Conservation (phyloP, 2,888 invertebrate species). For the Cerastis leucographa region DNA sequence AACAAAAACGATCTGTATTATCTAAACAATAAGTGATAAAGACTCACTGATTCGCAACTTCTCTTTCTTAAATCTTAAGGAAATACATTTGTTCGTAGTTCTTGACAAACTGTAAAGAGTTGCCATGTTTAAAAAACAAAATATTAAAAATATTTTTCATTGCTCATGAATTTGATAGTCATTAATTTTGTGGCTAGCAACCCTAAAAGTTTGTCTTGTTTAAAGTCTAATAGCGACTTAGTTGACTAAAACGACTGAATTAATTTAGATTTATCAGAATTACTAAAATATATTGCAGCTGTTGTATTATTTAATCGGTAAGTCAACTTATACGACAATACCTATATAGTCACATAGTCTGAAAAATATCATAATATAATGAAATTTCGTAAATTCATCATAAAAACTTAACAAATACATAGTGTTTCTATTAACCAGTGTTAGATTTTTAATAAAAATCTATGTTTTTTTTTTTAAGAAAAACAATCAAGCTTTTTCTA, state of each 20-base stretch:
- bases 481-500: slow-evolving; percentile 69
- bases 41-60: slow-evolving; percentile 73
- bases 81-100: slow-evolving; percentile 67
- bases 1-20: slow-evolving; percentile 72
- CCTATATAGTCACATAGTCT: slow-evolving; percentile 46
- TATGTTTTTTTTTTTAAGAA: slow-evolving; percentile 59
- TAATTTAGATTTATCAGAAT: slow-evolving; percentile 12
- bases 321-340: slow-evolving; percentile 37
- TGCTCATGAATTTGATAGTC: slow-evolving; percentile 1
- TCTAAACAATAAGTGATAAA: slow-evolving; percentile 60
- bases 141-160: slow-evolving; percentile 8
- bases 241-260: slow-evolving; percentile 26
- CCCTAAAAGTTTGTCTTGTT: slow-evolving; percentile 33
- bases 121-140: slow-evolving; percentile 29
- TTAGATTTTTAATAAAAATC: slow-evolving; percentile 75
- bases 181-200: slow-evolving; percentile 37
- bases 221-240: slow-evolving; percentile 52
- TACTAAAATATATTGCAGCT: slow-evolving; percentile 22
- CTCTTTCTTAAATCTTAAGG: slow-evolving; percentile 59
- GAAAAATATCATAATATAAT: slow-evolving; percentile 61
- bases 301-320: slow-evolving; percentile 30
- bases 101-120: slow-evolving; percentile 37
- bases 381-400: slow-evolving; percentile 79
- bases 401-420: slow-evolving; percentile 80
- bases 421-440: slow-evolving; percentile 83